A percentile compares a stretch with the other conserved stretches of the same genome.
These are phyloP conservation scores for Sebastes oblongus DNA, from an alignment of 2,797 vertebrate genomes.

Conservation along the genomic window DNA sequence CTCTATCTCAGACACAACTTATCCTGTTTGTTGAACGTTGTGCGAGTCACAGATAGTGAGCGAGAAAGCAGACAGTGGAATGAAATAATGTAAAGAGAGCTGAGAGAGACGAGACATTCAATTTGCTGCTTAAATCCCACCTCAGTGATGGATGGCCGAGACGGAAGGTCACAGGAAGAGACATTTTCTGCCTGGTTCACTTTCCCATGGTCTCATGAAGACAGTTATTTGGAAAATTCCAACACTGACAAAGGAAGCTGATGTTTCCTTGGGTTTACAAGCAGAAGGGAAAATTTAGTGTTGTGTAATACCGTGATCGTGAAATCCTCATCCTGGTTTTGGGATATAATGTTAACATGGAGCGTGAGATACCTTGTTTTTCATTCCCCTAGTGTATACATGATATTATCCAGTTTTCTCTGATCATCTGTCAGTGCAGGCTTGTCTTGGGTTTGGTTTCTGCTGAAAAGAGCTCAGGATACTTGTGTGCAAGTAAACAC, in stretches of 20 bases:
- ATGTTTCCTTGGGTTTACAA: constrained; percentile 25
- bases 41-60: constrained; percentile 7
- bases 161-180: constrained; percentile 54
- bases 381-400: not conserved
- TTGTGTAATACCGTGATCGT: constrained; percentile 1
- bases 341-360: not conserved
- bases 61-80: not conserved
- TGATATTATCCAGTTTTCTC: not conserved
- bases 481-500: not conserved
- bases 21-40: not conserved
- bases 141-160: constrained; percentile 28
- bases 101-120: not conserved
- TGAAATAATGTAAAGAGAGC: not conserved
- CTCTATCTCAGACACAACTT: not conserved
- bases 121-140: constrained; percentile 21
- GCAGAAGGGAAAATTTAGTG: not conserved
- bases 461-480: not conserved
- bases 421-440: not conserved
- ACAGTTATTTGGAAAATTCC: constrained; percentile 45
- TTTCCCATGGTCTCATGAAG: constrained; percentile 42
- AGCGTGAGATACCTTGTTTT: not conserved
- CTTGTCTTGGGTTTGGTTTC: not conserved
- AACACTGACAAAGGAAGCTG: constrained; percentile 20
- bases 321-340: not conserved
- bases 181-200: constrained; percentile 30